phyloP scores from a whole-genome alignment of 2,888 invertebrate species.

The Caenorhabditis macrosperma region DNA sequence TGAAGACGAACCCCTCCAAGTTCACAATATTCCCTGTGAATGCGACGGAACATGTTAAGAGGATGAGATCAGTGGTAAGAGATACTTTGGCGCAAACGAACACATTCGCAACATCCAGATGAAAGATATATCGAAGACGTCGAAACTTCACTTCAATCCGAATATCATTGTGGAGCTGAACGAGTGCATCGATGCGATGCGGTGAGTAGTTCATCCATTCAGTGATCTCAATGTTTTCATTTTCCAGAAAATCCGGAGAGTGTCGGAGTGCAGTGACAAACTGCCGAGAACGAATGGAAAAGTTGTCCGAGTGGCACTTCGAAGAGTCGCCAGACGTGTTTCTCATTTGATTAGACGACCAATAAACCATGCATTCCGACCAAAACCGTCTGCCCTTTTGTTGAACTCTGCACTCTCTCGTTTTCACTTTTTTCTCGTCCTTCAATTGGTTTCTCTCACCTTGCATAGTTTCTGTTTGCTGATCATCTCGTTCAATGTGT shows the following conservation, averaged over 20 bases:
- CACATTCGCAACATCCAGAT: background rate
- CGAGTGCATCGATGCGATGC: constrained; percentile 23
- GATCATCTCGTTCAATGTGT: background rate
- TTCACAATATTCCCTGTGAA: constrained; percentile 4
- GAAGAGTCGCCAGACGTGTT: constrained; percentile 17
- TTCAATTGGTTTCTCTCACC: background rate
- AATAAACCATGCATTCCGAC: background rate
- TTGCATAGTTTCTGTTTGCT: background rate
- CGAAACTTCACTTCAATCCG: background rate
- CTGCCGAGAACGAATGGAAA: constrained; percentile 14
- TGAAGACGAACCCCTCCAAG: background rate
- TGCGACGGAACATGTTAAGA: background rate
- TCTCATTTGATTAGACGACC: background rate
- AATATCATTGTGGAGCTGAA: constrained; percentile 5
- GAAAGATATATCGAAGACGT: background rate
- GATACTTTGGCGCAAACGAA: background rate
- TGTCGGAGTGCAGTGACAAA: constrained; percentile 36
- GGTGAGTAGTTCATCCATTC: background rate
- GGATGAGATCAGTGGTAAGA: background rate
- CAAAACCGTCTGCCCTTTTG: background rate
- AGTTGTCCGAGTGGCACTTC: constrained; percentile 6
- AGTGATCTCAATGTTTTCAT: background rate
- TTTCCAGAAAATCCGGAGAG: constrained; percentile 7
- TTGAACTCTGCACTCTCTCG: background rate
- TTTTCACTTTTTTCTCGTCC: background rate